Percentiles rank a stretch among this genome's conserved stretches.
Conservation (phyloP, 2,888 invertebrate species). For the Drosophila percnosoma region DNA sequence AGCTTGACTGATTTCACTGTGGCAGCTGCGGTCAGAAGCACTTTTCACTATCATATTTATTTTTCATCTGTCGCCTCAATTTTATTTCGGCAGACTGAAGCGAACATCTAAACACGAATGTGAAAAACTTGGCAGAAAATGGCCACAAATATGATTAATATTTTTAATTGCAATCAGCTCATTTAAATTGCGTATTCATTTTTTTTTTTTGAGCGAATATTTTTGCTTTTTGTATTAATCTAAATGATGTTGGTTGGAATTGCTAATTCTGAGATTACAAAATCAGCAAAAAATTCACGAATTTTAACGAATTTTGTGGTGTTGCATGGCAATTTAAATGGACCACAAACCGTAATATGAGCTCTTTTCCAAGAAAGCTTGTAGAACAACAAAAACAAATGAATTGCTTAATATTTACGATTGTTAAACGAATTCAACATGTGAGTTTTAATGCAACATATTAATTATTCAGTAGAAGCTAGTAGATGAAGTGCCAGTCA, state of each 20-base stretch:
- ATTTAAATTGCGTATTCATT: not conserved
- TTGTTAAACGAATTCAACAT: not conserved
- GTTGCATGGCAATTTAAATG: too few relatives aligned
- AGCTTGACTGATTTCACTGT: constrained; percentile 46
- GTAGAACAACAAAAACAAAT: not conserved
- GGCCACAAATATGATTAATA: not conserved
- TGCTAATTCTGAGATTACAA: not conserved
- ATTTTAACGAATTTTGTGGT: not conserved
- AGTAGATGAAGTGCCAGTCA: not conserved
- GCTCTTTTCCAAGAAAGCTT: not conserved
- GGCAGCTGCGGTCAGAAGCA: constrained; percentile 38
- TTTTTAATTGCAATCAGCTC: not conserved
- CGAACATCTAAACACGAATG: constrained; percentile 7
- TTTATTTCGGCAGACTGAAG: constrained; percentile 19
- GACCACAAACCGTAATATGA: not conserved
- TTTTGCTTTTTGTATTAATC: not conserved
- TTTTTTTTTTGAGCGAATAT: not conserved
- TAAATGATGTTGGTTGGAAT: not conserved
- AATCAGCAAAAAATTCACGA: not conserved
- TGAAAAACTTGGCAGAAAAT: not conserved
- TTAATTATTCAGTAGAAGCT: not conserved
- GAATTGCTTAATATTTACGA: not conserved
- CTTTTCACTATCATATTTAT: constrained; percentile 4
- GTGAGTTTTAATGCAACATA: not conserved
- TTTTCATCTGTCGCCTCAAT: constrained; percentile 33